Evolutionary conservation across 2,888 invertebrate species (phyloP), one percentile per base, ranked within the genome.

Genomic region (Leptothorax acervorum): DNA sequence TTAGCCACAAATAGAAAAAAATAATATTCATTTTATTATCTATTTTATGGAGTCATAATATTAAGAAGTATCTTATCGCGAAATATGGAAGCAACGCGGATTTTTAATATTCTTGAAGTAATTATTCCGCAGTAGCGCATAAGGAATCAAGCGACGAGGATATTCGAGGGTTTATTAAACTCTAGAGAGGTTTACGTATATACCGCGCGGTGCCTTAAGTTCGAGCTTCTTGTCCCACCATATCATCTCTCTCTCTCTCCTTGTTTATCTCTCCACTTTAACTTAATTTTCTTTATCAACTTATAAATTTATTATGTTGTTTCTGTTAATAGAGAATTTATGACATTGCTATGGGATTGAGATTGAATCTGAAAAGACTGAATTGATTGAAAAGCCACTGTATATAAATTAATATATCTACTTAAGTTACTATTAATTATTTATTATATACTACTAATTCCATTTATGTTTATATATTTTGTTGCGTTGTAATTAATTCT

Each of bases 141-240:
- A 75, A 85, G 84, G 68, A 88, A 89, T 87, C 87, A 84, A 83
- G 75, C 63, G 82, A 70, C 75, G 86, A 71, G 74, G 23, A 23
- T 63, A 85, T 74, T 76, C 74, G 73, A 66, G 78, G 86, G 87
- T 90, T 92, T 92, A 92, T 92, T 91, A 91, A 92, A 88, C 85
- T 84, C 82, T 39, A 8, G 63, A 76, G 82, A 55, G 76, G 82
- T 71, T 87, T 84, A 82, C 71, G 51, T 76, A 51, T 55, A 55
- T 53, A n/a, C 18, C 0, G 6, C 31, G 12, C 53, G 3, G 48
- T 70, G 23, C 11, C 82, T 87, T 83, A 87, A 87, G 85, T 90
- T 89, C 78, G 62, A 86, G 81, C 42, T 70, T 68, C 78, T 35
- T 73, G 35, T 53, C 28, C n/a, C 39, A 51, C 71, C 70, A 28